These are phyloP conservation scores for Zaprionus taronus DNA, from an alignment of 1,140 invertebrate genomes.

Conservation along the genomic window DNA sequence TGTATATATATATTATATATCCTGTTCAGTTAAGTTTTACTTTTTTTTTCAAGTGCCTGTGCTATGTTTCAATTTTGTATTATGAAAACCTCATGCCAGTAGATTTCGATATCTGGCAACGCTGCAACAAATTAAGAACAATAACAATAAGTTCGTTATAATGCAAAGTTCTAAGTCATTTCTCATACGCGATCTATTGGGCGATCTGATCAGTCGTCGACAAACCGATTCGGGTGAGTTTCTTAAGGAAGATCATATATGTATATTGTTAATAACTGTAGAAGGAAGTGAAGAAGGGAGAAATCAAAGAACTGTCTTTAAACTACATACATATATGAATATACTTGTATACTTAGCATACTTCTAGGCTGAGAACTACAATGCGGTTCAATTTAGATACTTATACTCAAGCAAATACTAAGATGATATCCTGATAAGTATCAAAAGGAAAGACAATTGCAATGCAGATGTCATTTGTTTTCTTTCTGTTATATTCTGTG, in stretches of 20 bases:
- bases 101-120: not conserved
- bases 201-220: constrained; percentile 88
- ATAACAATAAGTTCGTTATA: constrained; percentile 84
- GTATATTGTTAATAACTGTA: too few species aligned
- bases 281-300: too few species aligned
- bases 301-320: not conserved
- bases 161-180: constrained; percentile 92
- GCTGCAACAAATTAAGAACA: not conserved
- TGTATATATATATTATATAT: too few species aligned
- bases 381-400: too few species aligned
- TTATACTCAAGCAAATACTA: too few species aligned
- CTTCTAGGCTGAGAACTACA: not conserved
- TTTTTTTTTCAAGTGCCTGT: not conserved
- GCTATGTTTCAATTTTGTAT: not conserved
- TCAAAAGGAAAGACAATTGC: too few species aligned
- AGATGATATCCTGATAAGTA: too few species aligned
- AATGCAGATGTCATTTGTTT: too few species aligned
- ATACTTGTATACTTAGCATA: not conserved
- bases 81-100: not conserved
- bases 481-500: too few species aligned
- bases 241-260: too few species aligned
- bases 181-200: constrained; percentile 90
- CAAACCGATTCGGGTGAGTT: constrained; percentile 81
- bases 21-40: not conserved
- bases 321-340: not conserved